Conservation (phyloP, 2,888 invertebrate genomes). For the Volucella zonaria region DNA sequence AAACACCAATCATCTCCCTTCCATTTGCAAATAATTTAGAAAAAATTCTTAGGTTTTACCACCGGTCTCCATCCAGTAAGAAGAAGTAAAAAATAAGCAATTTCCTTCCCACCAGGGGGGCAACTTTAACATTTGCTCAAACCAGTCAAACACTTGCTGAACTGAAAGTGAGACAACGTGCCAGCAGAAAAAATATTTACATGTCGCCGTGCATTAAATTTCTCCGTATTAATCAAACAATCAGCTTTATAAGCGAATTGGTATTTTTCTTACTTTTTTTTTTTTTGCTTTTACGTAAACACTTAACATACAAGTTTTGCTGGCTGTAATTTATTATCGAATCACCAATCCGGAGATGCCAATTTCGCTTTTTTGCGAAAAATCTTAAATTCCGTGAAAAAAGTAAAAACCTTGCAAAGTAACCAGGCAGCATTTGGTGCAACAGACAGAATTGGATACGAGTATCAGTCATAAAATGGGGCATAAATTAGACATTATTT, state of each 20-base stretch:
- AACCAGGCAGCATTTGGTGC: no score
- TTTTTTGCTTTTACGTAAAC: conserved; percentile 15
- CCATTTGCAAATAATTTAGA: no score
- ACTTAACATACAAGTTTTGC: conserved; percentile 10
- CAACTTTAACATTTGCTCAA: conserved; percentile 2
- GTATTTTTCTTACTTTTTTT: neutral
- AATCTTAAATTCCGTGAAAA: no score
- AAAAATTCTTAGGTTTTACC: no score
- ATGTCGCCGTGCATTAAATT: conserved; percentile 58
- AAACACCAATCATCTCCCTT: no score
- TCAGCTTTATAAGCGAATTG: conserved; percentile 14
- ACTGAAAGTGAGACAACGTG: conserved; percentile 6
- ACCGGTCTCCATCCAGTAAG: no score
- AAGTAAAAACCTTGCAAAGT: no score
- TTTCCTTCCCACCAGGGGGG: neutral
- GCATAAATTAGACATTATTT: no score
- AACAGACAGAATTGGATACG: no score
- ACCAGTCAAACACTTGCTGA: conserved; percentile 21
- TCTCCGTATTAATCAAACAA: conserved; percentile 50
- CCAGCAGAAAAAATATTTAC: conserved; percentile 27
- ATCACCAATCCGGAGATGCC: neutral
- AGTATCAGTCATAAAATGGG: no score
- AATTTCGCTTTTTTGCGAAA: neutral
- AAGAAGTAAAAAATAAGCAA: neutral
- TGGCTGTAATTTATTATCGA: conserved; percentile 30